Evolutionary conservation across 2,888 invertebrate species (phyloP).

Genomic region (Xestia sexstrigata): DNA sequence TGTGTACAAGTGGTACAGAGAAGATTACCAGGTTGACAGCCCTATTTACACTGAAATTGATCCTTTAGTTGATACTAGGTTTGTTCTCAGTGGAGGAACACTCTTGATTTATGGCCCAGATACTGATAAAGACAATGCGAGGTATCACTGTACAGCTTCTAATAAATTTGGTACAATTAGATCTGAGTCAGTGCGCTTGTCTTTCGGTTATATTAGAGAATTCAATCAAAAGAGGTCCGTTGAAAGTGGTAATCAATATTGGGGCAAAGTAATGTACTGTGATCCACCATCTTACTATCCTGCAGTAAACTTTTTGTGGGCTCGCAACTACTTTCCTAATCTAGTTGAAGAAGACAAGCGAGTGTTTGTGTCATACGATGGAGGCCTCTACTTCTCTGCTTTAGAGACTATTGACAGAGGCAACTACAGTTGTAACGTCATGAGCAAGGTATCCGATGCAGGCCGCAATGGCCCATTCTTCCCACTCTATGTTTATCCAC

Average conservation of each 20-base stretch:
- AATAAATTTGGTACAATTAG: conserved; percentile 97
- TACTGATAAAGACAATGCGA: conserved; percentile 95
- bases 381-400: conserved; percentile 98
- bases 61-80: conserved; percentile 93
- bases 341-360: conserved; percentile 98
- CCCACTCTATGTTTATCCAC: conserved; percentile 94
- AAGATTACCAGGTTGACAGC: conserved; percentile 95
- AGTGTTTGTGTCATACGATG: conserved; percentile 98
- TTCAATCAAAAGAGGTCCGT: conserved; percentile 96
- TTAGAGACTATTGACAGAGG: conserved; percentile 97
- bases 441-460: conserved; percentile 96
- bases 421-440: conserved; percentile 97
- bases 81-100: conserved; percentile 97
- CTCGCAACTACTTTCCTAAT: conserved; percentile 96
- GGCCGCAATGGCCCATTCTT: conserved; percentile 98
- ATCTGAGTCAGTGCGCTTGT: conserved; percentile 96
- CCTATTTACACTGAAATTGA: conserved; percentile 94
- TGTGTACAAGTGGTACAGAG: conserved; percentile 97
- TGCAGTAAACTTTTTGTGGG: conserved; percentile 97
- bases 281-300: conserved; percentile 98
- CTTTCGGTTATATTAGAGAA: conserved; percentile 97
- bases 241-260: conserved; percentile 97
- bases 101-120: conserved; percentile 97
- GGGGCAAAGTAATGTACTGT: conserved; percentile 98
- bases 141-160: conserved; percentile 97